These are phyloP conservation scores for Nyctibius bracteatus DNA, from an alignment of 2,113 vertebrate genomes.

Conservation along the genomic window DNA sequence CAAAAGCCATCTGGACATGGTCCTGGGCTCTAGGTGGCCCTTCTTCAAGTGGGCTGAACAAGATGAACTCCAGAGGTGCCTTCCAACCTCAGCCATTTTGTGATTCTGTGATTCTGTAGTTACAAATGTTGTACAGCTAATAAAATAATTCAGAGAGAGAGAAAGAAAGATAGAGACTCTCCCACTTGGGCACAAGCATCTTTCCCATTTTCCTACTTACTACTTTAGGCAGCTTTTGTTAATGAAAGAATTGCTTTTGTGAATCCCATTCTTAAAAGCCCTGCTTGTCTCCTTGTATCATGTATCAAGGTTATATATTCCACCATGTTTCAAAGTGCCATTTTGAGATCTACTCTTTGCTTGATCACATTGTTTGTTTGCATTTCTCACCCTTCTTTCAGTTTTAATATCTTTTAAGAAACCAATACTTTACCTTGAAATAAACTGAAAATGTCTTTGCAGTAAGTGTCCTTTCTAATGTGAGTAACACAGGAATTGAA, in stretches of 20 bases:
- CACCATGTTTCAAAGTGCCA: background rate
- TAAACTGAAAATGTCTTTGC: background rate
- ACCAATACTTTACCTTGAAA: background rate
- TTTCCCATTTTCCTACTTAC: background rate
- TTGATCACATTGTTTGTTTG: background rate
- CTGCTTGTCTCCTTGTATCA: background rate
- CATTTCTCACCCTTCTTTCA: background rate
- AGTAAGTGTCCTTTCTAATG: background rate
- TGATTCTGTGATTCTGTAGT: background rate
- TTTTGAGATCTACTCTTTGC: background rate
- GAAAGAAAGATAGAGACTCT: background rate
- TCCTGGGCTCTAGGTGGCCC: background rate
- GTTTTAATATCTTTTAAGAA: background rate
- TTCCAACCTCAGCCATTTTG: background rate
- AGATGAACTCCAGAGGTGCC: background rate
- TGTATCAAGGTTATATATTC: background rate
- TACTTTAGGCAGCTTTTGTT: background rate
- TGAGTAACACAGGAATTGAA: background rate
- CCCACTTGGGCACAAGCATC: background rate
- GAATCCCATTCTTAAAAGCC: background rate
- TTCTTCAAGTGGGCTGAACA: background rate
- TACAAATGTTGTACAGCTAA: background rate
- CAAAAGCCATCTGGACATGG: background rate
- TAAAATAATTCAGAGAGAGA: background rate
- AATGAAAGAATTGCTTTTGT: background rate